Conservation (phyloP, 2,888 invertebrate genomes). For the Phengaris arion region DNA sequence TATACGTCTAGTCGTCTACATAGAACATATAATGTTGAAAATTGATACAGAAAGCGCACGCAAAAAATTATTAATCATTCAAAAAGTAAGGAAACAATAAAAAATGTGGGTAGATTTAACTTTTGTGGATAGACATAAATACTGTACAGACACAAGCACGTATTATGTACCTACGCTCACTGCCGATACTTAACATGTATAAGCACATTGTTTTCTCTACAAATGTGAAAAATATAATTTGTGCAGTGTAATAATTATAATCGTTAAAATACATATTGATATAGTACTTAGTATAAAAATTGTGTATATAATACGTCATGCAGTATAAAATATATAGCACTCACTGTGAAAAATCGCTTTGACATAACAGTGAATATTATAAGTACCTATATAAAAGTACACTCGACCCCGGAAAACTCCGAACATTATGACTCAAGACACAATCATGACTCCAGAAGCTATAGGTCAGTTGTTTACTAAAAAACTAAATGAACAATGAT, state of each 20-base stretch:
- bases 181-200: not conserved
- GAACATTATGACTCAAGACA: conserved; percentile 63
- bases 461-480: conserved; percentile 63
- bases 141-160: too few species aligned
- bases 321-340: not conserved
- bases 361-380: not conserved
- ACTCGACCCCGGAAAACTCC: conserved; percentile 39
- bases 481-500: conserved; percentile 40
- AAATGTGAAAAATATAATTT: not conserved
- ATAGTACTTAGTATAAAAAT: conserved; percentile 23
- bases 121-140: too few species aligned
- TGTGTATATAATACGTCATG: conserved; percentile 42
- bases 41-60: not conserved
- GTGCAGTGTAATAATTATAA: not conserved
- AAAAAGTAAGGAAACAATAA: too few species aligned
- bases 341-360: conserved; percentile 7
- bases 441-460: conserved; percentile 62
- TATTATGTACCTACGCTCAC: too few species aligned
- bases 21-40: too few species aligned
- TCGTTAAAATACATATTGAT: not conserved
- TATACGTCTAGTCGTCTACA: too few species aligned
- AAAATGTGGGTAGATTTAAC: too few species aligned
- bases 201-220: not conserved
- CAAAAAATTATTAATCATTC: not conserved
- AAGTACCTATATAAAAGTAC: conserved; percentile 31